Conservation (phyloP, 1,140 invertebrate genomes). For the Phymorhynchus buccinoides region DNA sequence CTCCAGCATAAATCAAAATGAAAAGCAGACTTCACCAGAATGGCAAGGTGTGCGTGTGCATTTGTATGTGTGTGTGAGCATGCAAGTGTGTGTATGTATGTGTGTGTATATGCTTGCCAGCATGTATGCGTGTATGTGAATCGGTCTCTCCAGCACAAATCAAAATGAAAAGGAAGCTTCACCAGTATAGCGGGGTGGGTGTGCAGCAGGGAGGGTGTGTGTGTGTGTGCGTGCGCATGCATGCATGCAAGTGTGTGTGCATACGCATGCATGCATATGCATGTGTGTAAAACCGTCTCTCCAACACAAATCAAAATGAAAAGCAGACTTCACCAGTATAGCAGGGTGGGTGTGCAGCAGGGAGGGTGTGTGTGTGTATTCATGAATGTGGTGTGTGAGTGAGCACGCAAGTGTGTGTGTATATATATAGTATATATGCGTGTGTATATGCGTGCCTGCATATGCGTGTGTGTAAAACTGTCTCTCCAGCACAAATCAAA, state of each 20-base stretch:
- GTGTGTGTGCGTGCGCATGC: neutral
- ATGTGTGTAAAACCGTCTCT: neutral
- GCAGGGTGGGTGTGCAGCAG: slow-evolving; percentile 64
- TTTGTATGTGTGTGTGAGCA: neutral
- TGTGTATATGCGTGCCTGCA: neutral
- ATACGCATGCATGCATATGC: neutral
- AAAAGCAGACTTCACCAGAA: too few relatives aligned
- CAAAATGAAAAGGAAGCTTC: slow-evolving; percentile 39
- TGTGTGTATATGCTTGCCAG: neutral
- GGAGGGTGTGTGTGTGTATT: slow-evolving; percentile 40
- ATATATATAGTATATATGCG: neutral
- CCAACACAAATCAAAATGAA: neutral
- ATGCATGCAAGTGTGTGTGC: neutral
- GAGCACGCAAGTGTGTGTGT: neutral
- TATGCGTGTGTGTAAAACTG: neutral
- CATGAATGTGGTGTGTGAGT: neutral
- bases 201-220: slow-evolving; percentile 57
- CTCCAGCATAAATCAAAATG: too few relatives aligned
- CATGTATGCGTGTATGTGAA: neutral
- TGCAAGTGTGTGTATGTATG: neutral
- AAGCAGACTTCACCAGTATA: slow-evolving; percentile 61
- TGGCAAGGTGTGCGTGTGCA: neutral
- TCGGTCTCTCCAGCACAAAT: neutral
- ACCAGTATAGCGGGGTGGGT: slow-evolving; percentile 66
- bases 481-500: too few relatives aligned